Conservation (phyloP, 1,140 invertebrate species). For the Stegodyphus dumicola region DNA sequence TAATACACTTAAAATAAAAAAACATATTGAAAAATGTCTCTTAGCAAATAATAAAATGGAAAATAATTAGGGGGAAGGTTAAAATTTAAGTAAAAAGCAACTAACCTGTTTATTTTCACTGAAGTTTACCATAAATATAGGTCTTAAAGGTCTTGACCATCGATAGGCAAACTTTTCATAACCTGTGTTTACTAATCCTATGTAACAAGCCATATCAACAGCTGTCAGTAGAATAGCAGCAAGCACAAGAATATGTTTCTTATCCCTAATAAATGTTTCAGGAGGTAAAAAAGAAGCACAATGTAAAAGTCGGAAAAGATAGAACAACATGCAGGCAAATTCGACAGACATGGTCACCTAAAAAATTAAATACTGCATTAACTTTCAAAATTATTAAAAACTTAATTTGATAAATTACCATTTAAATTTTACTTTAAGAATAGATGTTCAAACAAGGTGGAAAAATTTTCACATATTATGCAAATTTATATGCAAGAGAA, state of each 20-base stretch:
- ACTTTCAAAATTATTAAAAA: slow-evolving; percentile 1
- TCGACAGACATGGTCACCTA: slow-evolving; percentile 70
- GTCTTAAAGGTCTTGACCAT: slow-evolving; percentile 70
- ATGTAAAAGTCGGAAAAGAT: slow-evolving; percentile 68
- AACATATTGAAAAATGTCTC: too few relatives aligned
- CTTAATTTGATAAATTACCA: slow-evolving; percentile 8
- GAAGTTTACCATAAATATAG: slow-evolving; percentile 72
- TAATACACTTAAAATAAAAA: too few relatives aligned
- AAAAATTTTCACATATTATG: too few relatives aligned
- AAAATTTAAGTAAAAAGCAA: slow-evolving; percentile 1
- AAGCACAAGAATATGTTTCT: slow-evolving; percentile 70
- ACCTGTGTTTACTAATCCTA: slow-evolving; percentile 66
- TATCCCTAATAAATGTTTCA: slow-evolving; percentile 69
- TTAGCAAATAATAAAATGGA: too few relatives aligned
- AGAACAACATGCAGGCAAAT: slow-evolving; percentile 67
- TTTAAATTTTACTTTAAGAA: slow-evolving; percentile 10
- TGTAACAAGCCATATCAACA: slow-evolving; percentile 69
- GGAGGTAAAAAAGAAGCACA: slow-evolving; percentile 66
- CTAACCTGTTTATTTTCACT: slow-evolving; percentile 71
- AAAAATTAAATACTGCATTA: slow-evolving; percentile 31
- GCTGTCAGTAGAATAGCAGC: slow-evolving; percentile 67
- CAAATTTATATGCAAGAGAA: too few relatives aligned
- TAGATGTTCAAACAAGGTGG: background rate
- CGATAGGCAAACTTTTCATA: slow-evolving; percentile 64
- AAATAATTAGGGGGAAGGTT: background rate